Conservation (phyloP, 2,113 vertebrate species). For the Anarrhichthys ocellatus region DNA sequence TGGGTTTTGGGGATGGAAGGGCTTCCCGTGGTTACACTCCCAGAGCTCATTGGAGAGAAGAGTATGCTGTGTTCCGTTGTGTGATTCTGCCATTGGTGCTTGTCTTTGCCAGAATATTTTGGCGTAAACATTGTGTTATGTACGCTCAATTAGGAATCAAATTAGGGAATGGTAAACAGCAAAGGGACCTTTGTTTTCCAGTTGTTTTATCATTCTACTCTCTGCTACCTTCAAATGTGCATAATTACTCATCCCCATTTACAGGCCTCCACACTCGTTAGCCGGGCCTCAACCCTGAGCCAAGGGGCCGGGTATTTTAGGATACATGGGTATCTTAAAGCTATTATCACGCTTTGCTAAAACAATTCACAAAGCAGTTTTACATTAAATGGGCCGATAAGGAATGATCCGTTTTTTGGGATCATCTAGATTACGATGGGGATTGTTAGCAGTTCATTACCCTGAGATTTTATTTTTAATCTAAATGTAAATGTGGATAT, state of each 20-base stretch:
- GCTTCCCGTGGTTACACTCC: neutral
- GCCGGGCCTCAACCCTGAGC: constrained; percentile 38
- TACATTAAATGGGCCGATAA: constrained; percentile 1
- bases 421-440: neutral
- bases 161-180: constrained; percentile 68
- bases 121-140: constrained; percentile 67
- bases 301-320: constrained; percentile 45
- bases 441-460: neutral
- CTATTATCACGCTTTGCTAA: constrained; percentile 6
- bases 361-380: constrained; percentile 30
- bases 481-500: constrained; percentile 7
- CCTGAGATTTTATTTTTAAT: neutral
- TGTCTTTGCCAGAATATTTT: constrained; percentile 62
- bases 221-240: constrained; percentile 57
- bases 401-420: constrained; percentile 7
- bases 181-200: constrained; percentile 67
- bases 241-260: constrained; percentile 60
- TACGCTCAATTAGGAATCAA: constrained; percentile 74
- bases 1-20: constrained; percentile 11
- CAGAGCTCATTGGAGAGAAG: constrained; percentile 23
- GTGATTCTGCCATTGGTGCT: constrained; percentile 28
- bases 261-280: constrained; percentile 60
- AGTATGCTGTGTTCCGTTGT: constrained; percentile 27
- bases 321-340: constrained; percentile 45
- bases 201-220: constrained; percentile 60